Base-by-base conservation (phyloP, 2,113 vertebrate genomes). In the Spermophilus dauricus region DNA sequence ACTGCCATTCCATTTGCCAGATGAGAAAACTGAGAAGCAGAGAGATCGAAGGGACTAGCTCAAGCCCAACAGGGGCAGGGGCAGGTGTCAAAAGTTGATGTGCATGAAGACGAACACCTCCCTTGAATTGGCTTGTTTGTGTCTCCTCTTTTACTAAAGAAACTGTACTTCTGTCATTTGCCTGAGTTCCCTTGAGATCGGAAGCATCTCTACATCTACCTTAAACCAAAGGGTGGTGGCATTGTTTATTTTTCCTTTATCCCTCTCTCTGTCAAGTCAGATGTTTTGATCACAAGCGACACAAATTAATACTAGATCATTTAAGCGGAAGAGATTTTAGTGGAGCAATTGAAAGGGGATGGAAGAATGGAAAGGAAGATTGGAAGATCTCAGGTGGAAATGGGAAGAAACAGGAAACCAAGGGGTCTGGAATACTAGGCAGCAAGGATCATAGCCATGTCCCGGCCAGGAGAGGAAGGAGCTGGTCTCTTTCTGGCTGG, bases 361-460 rank as follows among this genome's bases (percentile, higher is more conserved):
- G 22, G 32, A 92, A 56, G 39, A 51, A 20, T 61, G 24, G 56
- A n/a, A 77, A 81, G 26, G 37, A 58, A 86, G 26, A 67, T 8
- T 45, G 30, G 8, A 65, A 73, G 32, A 42, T 51, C 10, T 32
- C 7, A 1, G 6, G 82, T 45, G 28, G 22, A 77, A 82, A 37
- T n/a, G 67, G 34, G 32, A n/a, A 86, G 80, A 82, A 56, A 30
- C 14, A 86, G 75, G 77, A 56, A 37, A 7, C 12, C 48, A 72
- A 26, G 17, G 24, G 13, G 0, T 75, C 67, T 56, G 0, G 13
- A 18, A 4, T 5, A 1, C 17, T 22, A 18, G 48, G 22, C 22
- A 80, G 28, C 61, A 63, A 11, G 8, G 18, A 8, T 34, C 10
- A 12, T 3, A 51, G 4, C 4, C 18, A 1, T 9, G 26, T 56